Evolutionary conservation across 2,797 vertebrate genomes (phyloP), one percentile per base, ranked within the genome.

Genomic region (Potorous gilbertii): DNA sequence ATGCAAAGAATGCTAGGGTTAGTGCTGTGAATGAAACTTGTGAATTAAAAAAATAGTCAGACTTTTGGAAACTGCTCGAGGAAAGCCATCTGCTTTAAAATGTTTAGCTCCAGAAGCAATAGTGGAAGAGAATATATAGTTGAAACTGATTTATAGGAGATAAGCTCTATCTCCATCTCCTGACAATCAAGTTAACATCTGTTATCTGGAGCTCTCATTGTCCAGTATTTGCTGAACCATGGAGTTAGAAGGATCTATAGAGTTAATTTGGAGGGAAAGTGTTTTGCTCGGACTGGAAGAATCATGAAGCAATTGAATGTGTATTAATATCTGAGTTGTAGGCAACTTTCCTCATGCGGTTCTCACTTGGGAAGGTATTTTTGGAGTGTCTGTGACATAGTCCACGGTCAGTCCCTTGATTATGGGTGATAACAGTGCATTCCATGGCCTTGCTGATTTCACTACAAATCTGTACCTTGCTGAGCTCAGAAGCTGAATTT

Each of bases 391-490:
- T 81, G 40, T 40, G 34, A 18, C 24, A 59, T 40, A 94, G 46
- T 18, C n/a, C n/a, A 24, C 4, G 50, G 55, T 52, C 18, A 21
- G 46, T 52, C 0, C 14, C 14, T 74, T 62, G 62, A 28, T 31
- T 91, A 5, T 92, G 59, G 92, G 11, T 62, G 31, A 91, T 54
- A 5, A 14, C 90, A 57, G 90, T 52, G 54, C 13, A 90, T 93
- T 97, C 0, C 74, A 94, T 90, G 21, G 56, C 28, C 92, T 54
- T 92, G 29, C 52, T 96, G 55, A 54, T 95, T 92, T 50, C 94
- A 9, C 90, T 95, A 62, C 55, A 90, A 59, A 87, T 55, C 24
- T 91, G 0, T 92, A 0, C 56, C 95, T 54, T 81, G 28, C 50
- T 81, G 57, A 97, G 92, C 5, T 54, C 31, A 34, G 46, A 66